These are phyloP conservation scores for Pyrocoelia pectoralis DNA, from an alignment of 2,888 invertebrate species.

Conservation along the genomic window DNA sequence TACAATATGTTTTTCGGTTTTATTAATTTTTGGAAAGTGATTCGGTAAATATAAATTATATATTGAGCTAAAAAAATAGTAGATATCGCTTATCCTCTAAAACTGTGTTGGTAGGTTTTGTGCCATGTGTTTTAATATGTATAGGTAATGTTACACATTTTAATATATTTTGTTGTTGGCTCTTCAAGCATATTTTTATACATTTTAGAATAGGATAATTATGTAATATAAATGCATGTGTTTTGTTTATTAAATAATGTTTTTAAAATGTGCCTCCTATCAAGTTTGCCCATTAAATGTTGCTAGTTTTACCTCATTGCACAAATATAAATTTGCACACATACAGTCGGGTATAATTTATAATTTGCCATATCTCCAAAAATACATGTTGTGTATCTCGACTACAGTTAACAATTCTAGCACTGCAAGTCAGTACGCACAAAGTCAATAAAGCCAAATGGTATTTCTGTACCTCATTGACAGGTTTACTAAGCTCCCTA, in stretches of 20 bases:
- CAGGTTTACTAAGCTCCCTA: too few species aligned
- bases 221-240: constrained; percentile 1
- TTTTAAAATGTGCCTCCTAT: background rate
- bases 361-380: too few species aligned
- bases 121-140: constrained; percentile 2
- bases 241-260: background rate
- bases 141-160: background rate
- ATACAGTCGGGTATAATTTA: too few species aligned
- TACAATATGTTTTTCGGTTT: too few species aligned
- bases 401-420: too few species aligned
- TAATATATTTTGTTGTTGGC: constrained; percentile 7
- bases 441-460: too few species aligned
- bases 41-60: too few species aligned
- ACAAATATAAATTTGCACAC: background rate
- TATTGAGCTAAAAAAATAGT: too few species aligned
- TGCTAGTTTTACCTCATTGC: background rate
- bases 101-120: constrained; percentile 5
- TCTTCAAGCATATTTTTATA: constrained; percentile 1
- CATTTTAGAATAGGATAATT: background rate
- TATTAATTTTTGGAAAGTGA: too few species aligned
- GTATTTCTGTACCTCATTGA: too few species aligned
- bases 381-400: too few species aligned
- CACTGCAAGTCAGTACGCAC: too few species aligned
- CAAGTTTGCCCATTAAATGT: background rate
- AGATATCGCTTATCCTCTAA: background rate